Evolutionary conservation across 2,113 vertebrate species (phyloP), one percentile per base, ranked within the genome.

Genomic region (Boulengeromyrus knoepffleri): DNA sequence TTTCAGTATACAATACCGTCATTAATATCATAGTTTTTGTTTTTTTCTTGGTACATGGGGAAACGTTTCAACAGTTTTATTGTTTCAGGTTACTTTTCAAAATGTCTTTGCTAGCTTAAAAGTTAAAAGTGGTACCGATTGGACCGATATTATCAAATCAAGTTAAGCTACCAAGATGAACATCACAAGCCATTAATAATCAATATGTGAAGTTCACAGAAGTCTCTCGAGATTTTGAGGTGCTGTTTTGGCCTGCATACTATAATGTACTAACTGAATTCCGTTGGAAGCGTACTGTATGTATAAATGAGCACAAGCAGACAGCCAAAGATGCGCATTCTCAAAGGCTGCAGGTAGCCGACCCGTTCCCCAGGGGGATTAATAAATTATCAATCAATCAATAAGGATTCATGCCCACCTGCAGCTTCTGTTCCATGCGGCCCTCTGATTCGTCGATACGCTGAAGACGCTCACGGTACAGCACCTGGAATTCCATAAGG

Each of bases 391-490:
- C 45, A 85, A 85, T 10, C 42, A 46, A n/a, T 85, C 39, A 45
- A 45, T 45, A 17, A 84, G 8, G 27, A 31, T 70, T 46, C 12
- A 5, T 90, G 85, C 56, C 90, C 91, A 94, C 92, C 89, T 92
- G 89, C 53, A 90, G 92, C 39, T 42, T 13, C 5, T 56, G 87
- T 39, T 89, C 84, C n/a, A 70, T 19, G 50, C 27, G 45, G 42
- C 89, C 90, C 53, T 50, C 88, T 88, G 74, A 77, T 52, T 88
- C 45, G 52, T 92, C 91, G 70, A 90, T 88, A 42, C 88, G 89
- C 9, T 70, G 46, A 42, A 91, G 90, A 46, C 47, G 85, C 53
- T 92, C 90, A 4, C 90, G 85, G 85, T 92, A 87, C 62, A 92
- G 89, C 27, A 42, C 77, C 50, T 21, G 86, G 83, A 91, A 88